phyloP scores from a whole-genome alignment of 1,140 invertebrate genomes.

The Pogonus chalceus region DNA sequence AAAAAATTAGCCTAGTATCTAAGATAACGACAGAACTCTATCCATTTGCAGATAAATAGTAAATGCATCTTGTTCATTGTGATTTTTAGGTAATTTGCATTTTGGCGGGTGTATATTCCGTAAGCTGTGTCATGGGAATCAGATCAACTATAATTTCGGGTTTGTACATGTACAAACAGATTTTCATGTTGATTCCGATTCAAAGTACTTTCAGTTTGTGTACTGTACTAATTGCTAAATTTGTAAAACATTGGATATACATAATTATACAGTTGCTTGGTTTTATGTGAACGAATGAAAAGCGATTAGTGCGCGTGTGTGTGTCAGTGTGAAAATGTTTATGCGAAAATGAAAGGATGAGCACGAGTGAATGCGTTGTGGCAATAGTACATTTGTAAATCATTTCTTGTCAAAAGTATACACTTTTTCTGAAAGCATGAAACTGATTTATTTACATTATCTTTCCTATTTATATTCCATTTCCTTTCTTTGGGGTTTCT shows the following conservation, averaged over 20 bases:
- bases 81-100: slow-evolving; percentile 31
- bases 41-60: slow-evolving; percentile 22
- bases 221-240: slow-evolving; percentile 28
- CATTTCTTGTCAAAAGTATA: slow-evolving; percentile 43
- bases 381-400: slow-evolving; percentile 46
- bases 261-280: slow-evolving; percentile 40
- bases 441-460: slow-evolving; percentile 16
- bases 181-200: background rate
- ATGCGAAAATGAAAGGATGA: slow-evolving; percentile 13
- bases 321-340: slow-evolving; percentile 21
- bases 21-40: slow-evolving; percentile 20
- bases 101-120: slow-evolving; percentile 8
- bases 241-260: slow-evolving; percentile 21
- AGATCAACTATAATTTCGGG: background rate
- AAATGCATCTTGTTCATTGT: slow-evolving; percentile 32
- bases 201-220: slow-evolving; percentile 21
- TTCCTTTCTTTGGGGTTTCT: too few species aligned
- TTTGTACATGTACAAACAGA: slow-evolving; percentile 1
- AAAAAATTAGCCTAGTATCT: slow-evolving; percentile 36
- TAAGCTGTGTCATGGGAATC: background rate
- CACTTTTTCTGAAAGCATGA: slow-evolving; percentile 39
- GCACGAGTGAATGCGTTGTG: slow-evolving; percentile 30
- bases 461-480: too few species aligned
- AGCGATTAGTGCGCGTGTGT: slow-evolving; percentile 11
- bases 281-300: slow-evolving; percentile 34